A percentile compares a stretch with the other conserved stretches of the same genome.
Conservation (phyloP, 2,888 invertebrate genomes). For the Balanococcus diminutus region DNA sequence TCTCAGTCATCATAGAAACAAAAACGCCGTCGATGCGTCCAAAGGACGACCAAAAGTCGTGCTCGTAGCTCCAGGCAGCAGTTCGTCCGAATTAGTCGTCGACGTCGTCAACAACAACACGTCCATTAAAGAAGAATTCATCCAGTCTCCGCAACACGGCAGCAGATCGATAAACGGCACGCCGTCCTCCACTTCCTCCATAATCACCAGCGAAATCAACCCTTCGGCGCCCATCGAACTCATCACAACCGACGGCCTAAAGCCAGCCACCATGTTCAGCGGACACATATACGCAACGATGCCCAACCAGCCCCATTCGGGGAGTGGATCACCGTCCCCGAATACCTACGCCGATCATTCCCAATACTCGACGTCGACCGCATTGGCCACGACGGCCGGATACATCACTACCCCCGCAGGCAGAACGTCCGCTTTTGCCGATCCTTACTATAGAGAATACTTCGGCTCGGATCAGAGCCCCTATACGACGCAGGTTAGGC, state of each 20-base stretch:
- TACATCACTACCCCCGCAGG: constrained; percentile 62
- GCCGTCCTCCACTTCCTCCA: constrained; percentile 70
- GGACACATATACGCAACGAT: constrained; percentile 74
- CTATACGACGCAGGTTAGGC: constrained; percentile 58
- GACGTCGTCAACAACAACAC: constrained; percentile 66
- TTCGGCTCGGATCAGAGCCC: constrained; percentile 66
- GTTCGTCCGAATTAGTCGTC: constrained; percentile 63
- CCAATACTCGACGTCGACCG: constrained; percentile 61
- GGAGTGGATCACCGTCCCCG: constrained; percentile 70
- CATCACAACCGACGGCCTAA: constrained; percentile 63
- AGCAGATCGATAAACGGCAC: constrained; percentile 73
- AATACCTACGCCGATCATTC: constrained; percentile 66
- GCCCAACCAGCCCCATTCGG: constrained; percentile 58
- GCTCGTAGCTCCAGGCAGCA: constrained; percentile 61
- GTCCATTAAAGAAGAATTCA: constrained; percentile 61
- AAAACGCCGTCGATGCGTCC: constrained; percentile 37
- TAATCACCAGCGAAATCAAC: constrained; percentile 66
- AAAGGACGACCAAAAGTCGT: constrained; percentile 62
- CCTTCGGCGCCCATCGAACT: constrained; percentile 67
- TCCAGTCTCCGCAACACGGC: constrained; percentile 70
- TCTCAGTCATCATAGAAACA: constrained; percentile 66
- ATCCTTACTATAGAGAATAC: constrained; percentile 82
- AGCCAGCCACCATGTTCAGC: constrained; percentile 69
- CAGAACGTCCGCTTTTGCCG: constrained; percentile 69
- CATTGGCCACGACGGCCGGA: constrained; percentile 60